These are phyloP conservation scores for Micrasema minimum DNA, from an alignment of 1,140 invertebrate species.

Conservation along the genomic window DNA sequence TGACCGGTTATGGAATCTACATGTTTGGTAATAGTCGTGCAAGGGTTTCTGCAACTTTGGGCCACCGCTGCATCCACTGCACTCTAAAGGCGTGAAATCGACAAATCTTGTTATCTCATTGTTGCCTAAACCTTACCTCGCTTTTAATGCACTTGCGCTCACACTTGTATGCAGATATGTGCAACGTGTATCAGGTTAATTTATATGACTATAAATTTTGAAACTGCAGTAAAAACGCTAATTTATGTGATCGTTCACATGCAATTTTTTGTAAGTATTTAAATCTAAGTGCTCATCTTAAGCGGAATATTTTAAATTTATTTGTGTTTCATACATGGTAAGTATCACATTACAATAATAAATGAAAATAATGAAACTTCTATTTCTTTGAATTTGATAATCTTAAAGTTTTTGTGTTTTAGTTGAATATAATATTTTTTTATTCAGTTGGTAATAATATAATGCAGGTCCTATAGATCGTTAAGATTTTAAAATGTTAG, in stretches of 20 bases:
- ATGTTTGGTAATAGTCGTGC: conserved; percentile 6
- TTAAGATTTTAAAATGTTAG: too few species aligned
- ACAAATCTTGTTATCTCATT: conserved; percentile 48
- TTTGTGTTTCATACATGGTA: too few species aligned
- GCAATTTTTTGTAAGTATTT: too few species aligned
- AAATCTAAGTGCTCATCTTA: too few species aligned
- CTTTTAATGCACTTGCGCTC: conserved; percentile 40
- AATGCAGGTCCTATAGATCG: too few species aligned
- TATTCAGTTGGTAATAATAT: too few species aligned
- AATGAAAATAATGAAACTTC: too few species aligned
- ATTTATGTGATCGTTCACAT: conserved; percentile 6
- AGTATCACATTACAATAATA: too few species aligned
- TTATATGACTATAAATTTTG: conserved; percentile 26
- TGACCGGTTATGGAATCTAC: conserved; percentile 45
- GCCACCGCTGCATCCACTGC: conserved; percentile 3
- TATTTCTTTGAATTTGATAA: too few species aligned
- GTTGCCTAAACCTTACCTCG: conserved; percentile 46
- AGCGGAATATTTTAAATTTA: too few species aligned
- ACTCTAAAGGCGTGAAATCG: conserved; percentile 51
- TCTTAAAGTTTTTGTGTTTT: too few species aligned
- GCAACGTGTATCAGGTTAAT: neutral
- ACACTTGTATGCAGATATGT: neutral
- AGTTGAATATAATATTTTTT: too few species aligned
- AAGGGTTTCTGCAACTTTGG: conserved; percentile 19
- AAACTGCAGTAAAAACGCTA: conserved; percentile 7